These are phyloP conservation scores for Crepidodera aurea DNA, from an alignment of 2,888 invertebrate species.

Conservation along the genomic window DNA sequence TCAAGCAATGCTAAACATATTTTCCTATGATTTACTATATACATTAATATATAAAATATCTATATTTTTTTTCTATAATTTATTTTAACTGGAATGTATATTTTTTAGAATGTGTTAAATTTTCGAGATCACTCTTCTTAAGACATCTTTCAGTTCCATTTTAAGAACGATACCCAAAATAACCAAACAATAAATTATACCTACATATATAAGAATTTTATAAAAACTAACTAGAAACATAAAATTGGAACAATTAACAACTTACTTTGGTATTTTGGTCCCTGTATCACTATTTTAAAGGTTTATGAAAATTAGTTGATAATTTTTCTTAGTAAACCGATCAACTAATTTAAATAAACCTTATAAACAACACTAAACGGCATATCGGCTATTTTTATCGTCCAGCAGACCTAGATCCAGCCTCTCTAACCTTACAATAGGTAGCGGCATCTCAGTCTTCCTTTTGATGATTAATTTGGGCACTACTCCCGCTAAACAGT, in stretches of 20 bases:
- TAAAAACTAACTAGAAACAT: constrained; percentile 22
- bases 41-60: constrained; percentile 2
- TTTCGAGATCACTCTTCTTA: constrained; percentile 15
- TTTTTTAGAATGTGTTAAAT: constrained; percentile 5
- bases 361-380: constrained; percentile 29
- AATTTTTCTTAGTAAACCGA: background rate
- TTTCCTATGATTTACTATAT: background rate
- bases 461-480: constrained; percentile 55
- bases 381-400: constrained; percentile 34
- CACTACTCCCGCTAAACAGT: constrained; percentile 47
- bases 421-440: constrained; percentile 52
- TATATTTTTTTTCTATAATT: background rate
- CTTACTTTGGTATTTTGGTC: constrained; percentile 31
- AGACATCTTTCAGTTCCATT: constrained; percentile 17
- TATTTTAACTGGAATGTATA: constrained; percentile 14
- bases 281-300: constrained; percentile 20
- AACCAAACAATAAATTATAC: constrained; percentile 29
- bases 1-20: background rate
- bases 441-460: constrained; percentile 49
- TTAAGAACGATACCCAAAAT: constrained; percentile 27
- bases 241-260: constrained; percentile 34
- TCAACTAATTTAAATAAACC: constrained; percentile 20
- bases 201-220: constrained; percentile 26
- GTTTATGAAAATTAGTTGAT: background rate
- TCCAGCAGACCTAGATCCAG: constrained; percentile 43